Conservation (phyloP, 2,113 vertebrate species). For the Pitta sordida region DNA sequence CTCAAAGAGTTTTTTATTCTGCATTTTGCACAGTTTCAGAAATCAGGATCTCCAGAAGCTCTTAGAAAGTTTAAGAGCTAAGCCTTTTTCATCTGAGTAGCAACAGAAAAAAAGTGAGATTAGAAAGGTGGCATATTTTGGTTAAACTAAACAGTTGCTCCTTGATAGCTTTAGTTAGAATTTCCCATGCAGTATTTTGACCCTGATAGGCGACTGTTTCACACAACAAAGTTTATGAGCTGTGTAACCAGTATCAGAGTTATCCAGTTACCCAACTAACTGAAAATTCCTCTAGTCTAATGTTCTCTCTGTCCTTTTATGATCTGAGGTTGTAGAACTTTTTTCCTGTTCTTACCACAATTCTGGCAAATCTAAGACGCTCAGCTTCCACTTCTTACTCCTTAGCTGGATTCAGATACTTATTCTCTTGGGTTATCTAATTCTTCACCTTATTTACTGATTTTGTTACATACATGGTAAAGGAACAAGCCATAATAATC, state of each 20-base stretch:
- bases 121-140: not conserved
- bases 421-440: not conserved
- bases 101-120: not conserved
- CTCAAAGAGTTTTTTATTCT: not conserved
- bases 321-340: not conserved
- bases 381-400: not conserved
- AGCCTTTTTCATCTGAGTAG: not conserved
- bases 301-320: not conserved
- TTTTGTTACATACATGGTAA: not conserved
- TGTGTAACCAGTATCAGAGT: not conserved
- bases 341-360: not conserved
- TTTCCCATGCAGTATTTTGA: not conserved
- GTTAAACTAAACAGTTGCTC: not conserved
- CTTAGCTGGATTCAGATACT: not conserved
- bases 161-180: not conserved
- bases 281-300: not conserved
- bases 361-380: not conserved
- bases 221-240: not conserved
- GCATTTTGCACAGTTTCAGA: not conserved
- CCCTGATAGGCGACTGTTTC: not conserved
- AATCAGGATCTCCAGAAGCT: not conserved
- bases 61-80: not conserved
- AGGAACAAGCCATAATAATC: not conserved
- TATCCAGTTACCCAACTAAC: not conserved
- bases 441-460: not conserved